Evolutionary conservation across 2,797 vertebrate species (phyloP).

Genomic region (Emys orbicularis): DNA sequence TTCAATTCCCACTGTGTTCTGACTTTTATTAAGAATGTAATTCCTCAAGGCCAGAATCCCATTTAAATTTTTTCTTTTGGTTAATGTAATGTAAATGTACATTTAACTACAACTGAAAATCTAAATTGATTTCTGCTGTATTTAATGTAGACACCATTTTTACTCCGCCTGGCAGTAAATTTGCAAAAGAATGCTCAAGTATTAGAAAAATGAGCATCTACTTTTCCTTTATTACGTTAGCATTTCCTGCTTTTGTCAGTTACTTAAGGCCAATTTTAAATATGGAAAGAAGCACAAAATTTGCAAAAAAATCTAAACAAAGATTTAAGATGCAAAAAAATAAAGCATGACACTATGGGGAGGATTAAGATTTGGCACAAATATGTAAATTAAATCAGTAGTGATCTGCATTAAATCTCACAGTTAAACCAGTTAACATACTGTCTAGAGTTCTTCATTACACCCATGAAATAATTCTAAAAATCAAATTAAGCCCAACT

Average conservation of each 20-base stretch:
- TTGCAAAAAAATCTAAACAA: background rate
- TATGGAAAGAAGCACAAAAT: background rate
- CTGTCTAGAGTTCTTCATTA: background rate
- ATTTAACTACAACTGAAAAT: background rate
- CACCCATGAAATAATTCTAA: background rate
- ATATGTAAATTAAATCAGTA: background rate
- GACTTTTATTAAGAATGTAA: background rate
- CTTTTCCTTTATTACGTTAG: background rate
- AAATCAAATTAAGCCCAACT: background rate
- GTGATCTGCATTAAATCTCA: background rate
- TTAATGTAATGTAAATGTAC: background rate
- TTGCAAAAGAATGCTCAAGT: background rate
- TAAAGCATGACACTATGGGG: background rate
- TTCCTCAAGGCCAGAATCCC: background rate
- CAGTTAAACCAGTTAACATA: background rate
- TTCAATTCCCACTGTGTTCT: background rate
- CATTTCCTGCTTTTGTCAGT: background rate
- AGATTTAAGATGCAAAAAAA: background rate
- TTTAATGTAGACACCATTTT: background rate
- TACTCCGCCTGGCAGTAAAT: background rate
- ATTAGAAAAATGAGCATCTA: background rate
- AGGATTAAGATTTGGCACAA: background rate
- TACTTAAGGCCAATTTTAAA: background rate
- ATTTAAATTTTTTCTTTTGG: background rate
- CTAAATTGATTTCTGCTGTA: background rate